phyloP scores from a whole-genome alignment of 2,797 vertebrate species.

The Tragelaphus eurycerus region DNA sequence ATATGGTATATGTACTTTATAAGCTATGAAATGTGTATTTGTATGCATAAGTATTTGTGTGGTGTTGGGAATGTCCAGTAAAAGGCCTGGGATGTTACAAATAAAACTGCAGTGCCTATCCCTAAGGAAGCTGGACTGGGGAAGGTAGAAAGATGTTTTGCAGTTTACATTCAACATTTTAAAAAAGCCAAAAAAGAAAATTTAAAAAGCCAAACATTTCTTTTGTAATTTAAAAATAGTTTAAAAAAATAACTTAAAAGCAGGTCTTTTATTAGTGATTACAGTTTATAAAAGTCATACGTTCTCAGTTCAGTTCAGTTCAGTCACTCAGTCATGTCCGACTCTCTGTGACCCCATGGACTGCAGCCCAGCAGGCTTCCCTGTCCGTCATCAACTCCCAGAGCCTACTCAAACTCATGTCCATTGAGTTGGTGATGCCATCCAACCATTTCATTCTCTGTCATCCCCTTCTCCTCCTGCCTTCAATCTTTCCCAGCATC shows the following conservation, averaged over 20 bases:
- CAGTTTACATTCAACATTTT: neutral
- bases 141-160: neutral
- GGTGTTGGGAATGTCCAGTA: neutral
- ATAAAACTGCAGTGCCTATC: neutral
- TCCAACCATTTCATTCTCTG: neutral
- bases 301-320: neutral
- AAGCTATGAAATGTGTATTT: neutral
- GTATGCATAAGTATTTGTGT: neutral
- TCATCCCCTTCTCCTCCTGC: neutral
- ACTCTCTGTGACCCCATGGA: neutral
- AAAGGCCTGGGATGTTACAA: neutral
- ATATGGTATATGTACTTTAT: neutral
- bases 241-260: neutral
- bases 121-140: neutral
- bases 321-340: neutral
- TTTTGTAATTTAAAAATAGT: conserved; percentile 14
- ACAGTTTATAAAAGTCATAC: neutral
- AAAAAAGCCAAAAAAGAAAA: neutral
- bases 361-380: neutral
- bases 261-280: conserved; percentile 7
- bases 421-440: neutral
- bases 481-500: neutral
- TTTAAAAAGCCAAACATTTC: neutral
- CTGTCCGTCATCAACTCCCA: neutral
- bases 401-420: neutral